Evolutionary conservation across 64 coral and sea anemone species (phyloP).

Genomic region (Anthopleura sola): DNA sequence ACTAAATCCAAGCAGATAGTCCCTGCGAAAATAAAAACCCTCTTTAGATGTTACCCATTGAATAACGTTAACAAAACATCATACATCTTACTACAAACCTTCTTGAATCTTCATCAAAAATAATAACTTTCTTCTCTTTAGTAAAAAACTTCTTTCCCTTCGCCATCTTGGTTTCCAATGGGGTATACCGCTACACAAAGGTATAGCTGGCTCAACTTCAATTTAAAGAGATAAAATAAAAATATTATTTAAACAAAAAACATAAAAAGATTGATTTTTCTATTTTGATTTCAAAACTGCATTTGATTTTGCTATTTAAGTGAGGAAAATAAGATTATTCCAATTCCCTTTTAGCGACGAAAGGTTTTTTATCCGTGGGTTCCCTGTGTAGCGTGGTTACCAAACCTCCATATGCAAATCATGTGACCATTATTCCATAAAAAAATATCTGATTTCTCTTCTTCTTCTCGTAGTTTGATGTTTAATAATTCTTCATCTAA

Average conservation of each 20-base stretch:
- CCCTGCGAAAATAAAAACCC: constrained; percentile 31
- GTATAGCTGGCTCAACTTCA: constrained; percentile 4
- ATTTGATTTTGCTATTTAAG: not conserved
- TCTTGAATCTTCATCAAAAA: constrained; percentile 71
- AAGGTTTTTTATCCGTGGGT: not conserved
- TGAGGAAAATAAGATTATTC: not conserved
- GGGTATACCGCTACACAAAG: not conserved
- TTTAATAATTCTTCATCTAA: not conserved
- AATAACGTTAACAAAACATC: not conserved
- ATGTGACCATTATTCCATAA: not conserved
- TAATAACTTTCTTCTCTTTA: constrained; percentile 60
- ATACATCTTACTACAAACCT: constrained; percentile 25
- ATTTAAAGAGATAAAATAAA: not conserved
- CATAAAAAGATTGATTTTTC: not conserved
- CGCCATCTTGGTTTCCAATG: constrained; percentile 52
- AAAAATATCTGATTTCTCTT: not conserved
- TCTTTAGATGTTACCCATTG: not conserved
- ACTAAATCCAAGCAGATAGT: constrained; percentile 68
- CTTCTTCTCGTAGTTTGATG: not conserved
- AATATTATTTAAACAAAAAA: not conserved
- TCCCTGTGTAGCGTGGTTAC: constrained; percentile 8
- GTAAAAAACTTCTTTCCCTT: constrained; percentile 20
- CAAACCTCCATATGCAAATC: not conserved
- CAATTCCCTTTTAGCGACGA: too few species aligned
- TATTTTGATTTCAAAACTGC: not conserved